Conservation (phyloP, 1,140 invertebrate species). For the Drosophila pachea region DNA sequence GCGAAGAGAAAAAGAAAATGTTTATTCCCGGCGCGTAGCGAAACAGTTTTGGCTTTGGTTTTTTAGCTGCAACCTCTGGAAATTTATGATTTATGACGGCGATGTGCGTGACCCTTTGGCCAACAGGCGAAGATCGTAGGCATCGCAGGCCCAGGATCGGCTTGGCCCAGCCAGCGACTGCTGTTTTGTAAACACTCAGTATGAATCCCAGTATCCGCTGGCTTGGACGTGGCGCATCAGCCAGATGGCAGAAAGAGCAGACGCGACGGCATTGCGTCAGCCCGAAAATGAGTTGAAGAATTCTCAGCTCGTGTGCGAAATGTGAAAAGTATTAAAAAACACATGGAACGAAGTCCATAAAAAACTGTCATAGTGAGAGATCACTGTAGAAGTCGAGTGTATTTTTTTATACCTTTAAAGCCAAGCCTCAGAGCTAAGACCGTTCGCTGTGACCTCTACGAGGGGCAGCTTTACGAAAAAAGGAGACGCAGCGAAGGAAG, state of each 20-base stretch:
- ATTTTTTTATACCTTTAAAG: not conserved
- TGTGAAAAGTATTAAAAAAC: conserved; percentile 33
- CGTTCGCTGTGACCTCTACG: no score
- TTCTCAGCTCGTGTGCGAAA: conserved; percentile 41
- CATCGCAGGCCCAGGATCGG: conserved; percentile 30
- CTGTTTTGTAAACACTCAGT: conserved; percentile 78
- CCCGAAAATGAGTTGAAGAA: conserved; percentile 50
- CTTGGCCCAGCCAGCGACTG: conserved; percentile 47
- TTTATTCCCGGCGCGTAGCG: conserved; percentile 47
- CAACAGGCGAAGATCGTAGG: conserved; percentile 42
- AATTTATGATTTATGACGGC: conserved; percentile 75
- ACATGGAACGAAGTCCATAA: conserved; percentile 15
- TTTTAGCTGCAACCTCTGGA: conserved; percentile 61
- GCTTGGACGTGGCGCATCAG: conserved; percentile 65
- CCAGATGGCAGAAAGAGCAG: conserved; percentile 32
- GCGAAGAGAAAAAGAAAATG: conserved; percentile 8
- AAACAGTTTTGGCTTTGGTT: conserved; percentile 70
- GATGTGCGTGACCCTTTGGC: conserved; percentile 70
- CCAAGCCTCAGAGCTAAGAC: no score
- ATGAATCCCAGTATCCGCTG: conserved; percentile 60
- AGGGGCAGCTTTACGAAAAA: no score
- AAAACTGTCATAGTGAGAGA: conserved; percentile 30
- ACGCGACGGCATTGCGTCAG: conserved; percentile 19
- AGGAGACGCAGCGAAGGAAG: no score
- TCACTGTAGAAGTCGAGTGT: no score